phyloP scores from a whole-genome alignment of 2,888 invertebrate species.

The Agonopterix heracliana region DNA sequence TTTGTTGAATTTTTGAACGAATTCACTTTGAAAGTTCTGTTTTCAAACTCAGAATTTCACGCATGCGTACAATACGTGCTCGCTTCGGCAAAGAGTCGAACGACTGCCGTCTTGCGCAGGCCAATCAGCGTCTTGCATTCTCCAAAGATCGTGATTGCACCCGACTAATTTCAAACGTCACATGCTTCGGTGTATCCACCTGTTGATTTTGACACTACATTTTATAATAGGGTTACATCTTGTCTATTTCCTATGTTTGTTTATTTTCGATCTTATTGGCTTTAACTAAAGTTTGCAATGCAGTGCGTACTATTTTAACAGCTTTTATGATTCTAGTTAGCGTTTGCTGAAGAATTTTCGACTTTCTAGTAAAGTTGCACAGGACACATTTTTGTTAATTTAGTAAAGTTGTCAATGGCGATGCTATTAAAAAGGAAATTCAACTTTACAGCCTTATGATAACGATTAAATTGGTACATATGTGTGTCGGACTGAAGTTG shows the following conservation, averaged over 20 bases:
- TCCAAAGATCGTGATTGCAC: slow-evolving; percentile 46
- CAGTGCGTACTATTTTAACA: too few relatives aligned
- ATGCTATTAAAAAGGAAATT: too few relatives aligned
- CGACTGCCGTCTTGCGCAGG: slow-evolving; percentile 29
- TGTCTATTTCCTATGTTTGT: slow-evolving; percentile 2
- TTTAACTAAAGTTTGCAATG: too few relatives aligned
- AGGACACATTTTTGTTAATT: too few relatives aligned
- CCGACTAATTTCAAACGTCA: slow-evolving; percentile 45
- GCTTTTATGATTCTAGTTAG: too few relatives aligned
- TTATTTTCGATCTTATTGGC: too few relatives aligned
- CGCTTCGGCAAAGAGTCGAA: slow-evolving; percentile 21
- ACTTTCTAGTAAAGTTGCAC: too few relatives aligned
- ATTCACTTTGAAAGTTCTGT: slow-evolving; percentile 21
- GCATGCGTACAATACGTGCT: slow-evolving; percentile 37
- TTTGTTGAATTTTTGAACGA: slow-evolving; percentile 14
- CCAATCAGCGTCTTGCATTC: slow-evolving; percentile 57
- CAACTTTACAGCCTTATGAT: too few relatives aligned
- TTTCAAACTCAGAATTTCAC: slow-evolving; percentile 23
- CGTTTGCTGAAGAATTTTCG: too few relatives aligned
- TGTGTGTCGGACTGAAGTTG: slow-evolving; percentile 29
- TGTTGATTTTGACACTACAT: slow-evolving; percentile 29
- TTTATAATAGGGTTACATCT: slow-evolving; percentile 39
- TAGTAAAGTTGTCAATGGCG: too few relatives aligned
- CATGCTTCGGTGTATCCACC: slow-evolving; percentile 10
- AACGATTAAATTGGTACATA: background rate